phyloP scores from a whole-genome alignment of 2,888 invertebrate genomes.

The Acronicta psi region DNA sequence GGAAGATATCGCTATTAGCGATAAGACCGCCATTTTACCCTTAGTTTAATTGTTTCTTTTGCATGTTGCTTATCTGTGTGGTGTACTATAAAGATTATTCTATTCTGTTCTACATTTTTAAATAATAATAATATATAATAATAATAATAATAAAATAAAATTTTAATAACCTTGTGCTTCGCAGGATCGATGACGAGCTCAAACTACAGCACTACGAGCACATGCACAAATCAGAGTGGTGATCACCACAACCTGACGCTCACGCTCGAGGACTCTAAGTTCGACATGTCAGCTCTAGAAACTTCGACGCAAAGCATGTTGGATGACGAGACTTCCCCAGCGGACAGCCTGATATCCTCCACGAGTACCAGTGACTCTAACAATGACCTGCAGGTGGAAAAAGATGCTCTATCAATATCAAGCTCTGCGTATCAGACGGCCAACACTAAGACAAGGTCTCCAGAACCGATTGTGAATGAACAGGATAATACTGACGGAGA shows the following conservation, averaged over 20 bases:
- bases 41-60: too few relatives aligned
- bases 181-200: slow-evolving; percentile 87
- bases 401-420: slow-evolving; percentile 78
- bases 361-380: slow-evolving; percentile 90
- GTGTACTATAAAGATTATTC: too few relatives aligned
- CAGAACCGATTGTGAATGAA: slow-evolving; percentile 73
- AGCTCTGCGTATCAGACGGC: slow-evolving; percentile 85
- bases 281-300: slow-evolving; percentile 92
- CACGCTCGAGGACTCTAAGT: slow-evolving; percentile 92
- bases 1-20: too few relatives aligned
- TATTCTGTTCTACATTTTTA: too few relatives aligned
- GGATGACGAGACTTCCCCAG: slow-evolving; percentile 95
- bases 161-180: slow-evolving; percentile 16
- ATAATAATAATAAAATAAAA: neutral
- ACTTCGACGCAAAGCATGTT: slow-evolving; percentile 91
- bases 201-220: slow-evolving; percentile 86
- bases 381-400: slow-evolving; percentile 85
- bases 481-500: slow-evolving; percentile 79
- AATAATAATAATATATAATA: too few relatives aligned
- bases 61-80: too few relatives aligned
- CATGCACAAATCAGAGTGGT: slow-evolving; percentile 84
- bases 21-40: too few relatives aligned
- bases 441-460: slow-evolving; percentile 87
- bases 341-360: slow-evolving; percentile 92
- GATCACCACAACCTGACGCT: slow-evolving; percentile 89